phyloP scores from a whole-genome alignment of 1,140 invertebrate genomes.

The Anastrepha obliqua region DNA sequence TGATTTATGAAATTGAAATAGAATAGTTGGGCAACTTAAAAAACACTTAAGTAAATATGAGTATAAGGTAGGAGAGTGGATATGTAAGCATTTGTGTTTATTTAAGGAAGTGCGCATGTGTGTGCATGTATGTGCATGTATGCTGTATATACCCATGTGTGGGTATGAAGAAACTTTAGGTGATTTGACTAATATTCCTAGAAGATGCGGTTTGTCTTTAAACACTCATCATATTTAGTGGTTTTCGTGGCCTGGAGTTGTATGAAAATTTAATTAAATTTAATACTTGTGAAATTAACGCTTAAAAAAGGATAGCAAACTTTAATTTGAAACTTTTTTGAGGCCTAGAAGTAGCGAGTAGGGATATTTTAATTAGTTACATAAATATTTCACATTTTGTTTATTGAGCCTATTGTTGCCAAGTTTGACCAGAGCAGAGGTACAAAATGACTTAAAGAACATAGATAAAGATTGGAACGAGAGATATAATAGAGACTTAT shows the following conservation, averaged over 20 bases:
- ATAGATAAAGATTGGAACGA: too few relatives aligned
- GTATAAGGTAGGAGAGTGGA: neutral
- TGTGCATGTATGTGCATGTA: neutral
- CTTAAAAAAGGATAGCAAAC: too few relatives aligned
- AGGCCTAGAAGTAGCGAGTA: too few relatives aligned
- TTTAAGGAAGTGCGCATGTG: neutral
- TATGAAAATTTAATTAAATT: neutral
- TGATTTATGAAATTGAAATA: constrained; percentile 33
- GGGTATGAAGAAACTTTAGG: too few relatives aligned
- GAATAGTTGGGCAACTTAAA: neutral
- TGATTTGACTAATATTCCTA: too few relatives aligned
- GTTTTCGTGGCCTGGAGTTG: neutral
- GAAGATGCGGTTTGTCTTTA: neutral
- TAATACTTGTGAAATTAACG: neutral
- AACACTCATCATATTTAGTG: neutral
- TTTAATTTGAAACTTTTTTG: too few relatives aligned
- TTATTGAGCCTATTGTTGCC: too few relatives aligned
- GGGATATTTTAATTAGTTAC: neutral
- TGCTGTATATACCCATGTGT: too few relatives aligned
- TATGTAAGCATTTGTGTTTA: too few relatives aligned
- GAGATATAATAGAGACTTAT: too few relatives aligned
- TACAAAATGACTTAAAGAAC: too few relatives aligned
- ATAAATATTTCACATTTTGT: neutral
- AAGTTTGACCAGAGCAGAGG: too few relatives aligned
- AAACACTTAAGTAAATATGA: neutral